phyloP scores from a whole-genome alignment of 2,797 vertebrate genomes.

The Lerista edwardsae region DNA sequence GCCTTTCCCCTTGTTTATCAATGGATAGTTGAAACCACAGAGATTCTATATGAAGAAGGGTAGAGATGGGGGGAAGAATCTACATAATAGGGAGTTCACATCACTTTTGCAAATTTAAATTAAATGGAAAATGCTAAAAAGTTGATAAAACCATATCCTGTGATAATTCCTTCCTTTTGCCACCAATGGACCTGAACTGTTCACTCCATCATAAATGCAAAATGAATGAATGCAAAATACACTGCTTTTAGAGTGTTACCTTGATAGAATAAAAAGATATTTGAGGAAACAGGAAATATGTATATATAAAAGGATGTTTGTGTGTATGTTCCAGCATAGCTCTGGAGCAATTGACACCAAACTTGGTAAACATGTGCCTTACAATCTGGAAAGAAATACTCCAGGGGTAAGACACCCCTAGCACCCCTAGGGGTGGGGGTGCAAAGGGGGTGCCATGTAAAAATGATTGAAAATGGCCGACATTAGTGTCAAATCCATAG shows the following conservation, averaged over 20 bases:
- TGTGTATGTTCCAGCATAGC: too few relatives aligned
- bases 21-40: not conserved
- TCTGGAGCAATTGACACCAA: too few relatives aligned
- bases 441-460: too few relatives aligned
- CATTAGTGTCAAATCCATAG: too few relatives aligned
- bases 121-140: not conserved
- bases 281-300: slow-evolving; percentile 61
- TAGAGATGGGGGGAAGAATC: not conserved
- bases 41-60: not conserved
- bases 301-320: too few relatives aligned
- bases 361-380: too few relatives aligned
- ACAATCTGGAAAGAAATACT: too few relatives aligned
- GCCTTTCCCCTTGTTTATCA: not conserved
- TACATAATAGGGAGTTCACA: not conserved
- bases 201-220: not conserved
- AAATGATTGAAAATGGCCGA: too few relatives aligned
- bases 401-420: too few relatives aligned
- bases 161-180: not conserved
- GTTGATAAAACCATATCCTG: not conserved
- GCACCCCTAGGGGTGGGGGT: too few relatives aligned
- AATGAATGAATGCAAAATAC: not conserved
- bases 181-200: not conserved
- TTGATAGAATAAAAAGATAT: slow-evolving; percentile 27
- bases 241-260: slow-evolving; percentile 21
- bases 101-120: not conserved